phyloP scores from a whole-genome alignment of 2,888 invertebrate species.

The Plagodis pulveraria region DNA sequence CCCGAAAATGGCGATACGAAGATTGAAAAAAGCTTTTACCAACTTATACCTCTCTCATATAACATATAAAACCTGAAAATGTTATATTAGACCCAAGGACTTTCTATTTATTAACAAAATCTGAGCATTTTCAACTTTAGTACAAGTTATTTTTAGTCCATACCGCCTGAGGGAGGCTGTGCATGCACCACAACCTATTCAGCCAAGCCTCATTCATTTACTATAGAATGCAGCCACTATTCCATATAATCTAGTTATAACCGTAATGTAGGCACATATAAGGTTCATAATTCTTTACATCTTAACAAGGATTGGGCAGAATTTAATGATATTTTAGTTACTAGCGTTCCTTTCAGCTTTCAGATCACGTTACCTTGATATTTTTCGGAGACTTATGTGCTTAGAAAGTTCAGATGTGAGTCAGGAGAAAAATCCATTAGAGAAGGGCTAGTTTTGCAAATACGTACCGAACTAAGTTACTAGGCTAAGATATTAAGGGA shows the following conservation, averaged over 20 bases:
- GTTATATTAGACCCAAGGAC: no score
- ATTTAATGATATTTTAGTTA: conserved; percentile 9
- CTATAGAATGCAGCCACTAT: neutral
- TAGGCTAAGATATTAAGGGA: neutral
- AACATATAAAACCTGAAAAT: no score
- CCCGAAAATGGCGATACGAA: no score
- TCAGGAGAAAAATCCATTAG: conserved; percentile 10
- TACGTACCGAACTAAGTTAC: neutral
- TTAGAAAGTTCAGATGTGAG: conserved; percentile 13
- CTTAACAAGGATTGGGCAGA: neutral
- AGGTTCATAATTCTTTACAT: neutral
- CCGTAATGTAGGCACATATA: neutral
- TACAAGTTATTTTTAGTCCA: neutral
- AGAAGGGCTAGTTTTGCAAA: conserved; percentile 4
- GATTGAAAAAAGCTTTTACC: no score
- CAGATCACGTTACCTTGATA: conserved; percentile 17
- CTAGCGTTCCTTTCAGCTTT: conserved; percentile 8
- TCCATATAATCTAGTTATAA: no score
- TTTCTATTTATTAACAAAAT: no score
- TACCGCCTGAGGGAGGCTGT: conserved; percentile 6
- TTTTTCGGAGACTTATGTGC: conserved; percentile 10
- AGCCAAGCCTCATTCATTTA: neutral
- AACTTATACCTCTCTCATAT: no score
- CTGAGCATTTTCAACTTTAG: no score
- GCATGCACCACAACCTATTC: conserved; percentile 2